A percentile compares a stretch with the other conserved stretches of the same genome.
Conservation (phyloP, 2,888 invertebrate species). For the Clepsis dumicolana region DNA sequence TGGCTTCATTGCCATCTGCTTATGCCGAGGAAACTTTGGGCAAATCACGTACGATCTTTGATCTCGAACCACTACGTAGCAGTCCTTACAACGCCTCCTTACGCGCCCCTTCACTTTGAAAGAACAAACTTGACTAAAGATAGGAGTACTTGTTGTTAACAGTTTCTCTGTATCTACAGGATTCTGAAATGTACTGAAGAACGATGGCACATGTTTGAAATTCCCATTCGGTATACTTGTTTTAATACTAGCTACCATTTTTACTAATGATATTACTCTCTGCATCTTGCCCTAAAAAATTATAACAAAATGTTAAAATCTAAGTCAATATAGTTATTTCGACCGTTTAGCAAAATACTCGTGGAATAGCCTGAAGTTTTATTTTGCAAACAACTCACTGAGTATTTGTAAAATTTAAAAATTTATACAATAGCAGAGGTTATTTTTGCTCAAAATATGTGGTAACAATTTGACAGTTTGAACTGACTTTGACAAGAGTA, state of each 20-base stretch:
- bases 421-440: background rate
- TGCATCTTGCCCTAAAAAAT: conserved; percentile 53
- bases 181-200: conserved; percentile 60
- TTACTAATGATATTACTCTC: conserved; percentile 63
- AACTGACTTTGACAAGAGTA: no score
- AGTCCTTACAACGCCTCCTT: conserved; percentile 91
- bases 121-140: conserved; percentile 61
- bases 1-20: conserved; percentile 91
- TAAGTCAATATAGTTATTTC: background rate
- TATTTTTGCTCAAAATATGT: background rate
- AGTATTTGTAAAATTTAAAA: background rate
- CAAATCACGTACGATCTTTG: conserved; percentile 91
- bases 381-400: background rate
- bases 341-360: background rate
- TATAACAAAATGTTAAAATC: background rate
- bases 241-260: conserved; percentile 52
- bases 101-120: conserved; percentile 91
- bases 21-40: conserved; percentile 91
- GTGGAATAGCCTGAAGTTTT: background rate
- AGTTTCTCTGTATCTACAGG: conserved; percentile 53
- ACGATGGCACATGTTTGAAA: conserved; percentile 50
- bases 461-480: no score
- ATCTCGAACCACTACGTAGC: conserved; percentile 90
- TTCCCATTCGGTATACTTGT: conserved; percentile 48
- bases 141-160: conserved; percentile 60